Base-by-base conservation (phyloP, 2,888 invertebrate species). In the Cecidostiba fungosa region DNA sequence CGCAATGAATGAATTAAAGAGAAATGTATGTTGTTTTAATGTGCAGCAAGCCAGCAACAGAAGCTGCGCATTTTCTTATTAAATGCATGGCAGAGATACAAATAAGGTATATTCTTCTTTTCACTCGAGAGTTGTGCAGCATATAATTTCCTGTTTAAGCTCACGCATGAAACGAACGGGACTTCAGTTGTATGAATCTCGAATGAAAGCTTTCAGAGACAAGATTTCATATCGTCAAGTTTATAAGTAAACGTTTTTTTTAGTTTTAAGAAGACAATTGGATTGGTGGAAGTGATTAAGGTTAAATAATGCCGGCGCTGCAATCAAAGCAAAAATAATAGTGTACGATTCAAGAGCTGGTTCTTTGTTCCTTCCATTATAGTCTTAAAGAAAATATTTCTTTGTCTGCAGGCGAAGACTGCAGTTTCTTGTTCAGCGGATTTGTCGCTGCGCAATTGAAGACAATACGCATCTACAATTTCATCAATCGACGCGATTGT, bases 221-320 rank as follows among this genome's bases (percentile, higher is more conserved):
- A 10, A 29, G 10, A 29, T 66, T 66, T 66, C 14, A 23, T 12
- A 1, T 23, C 23, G 12, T 72, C 72, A 23, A 72, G 39, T 36
- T 72, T n/a, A 6, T 6, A n/a, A 72, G 39, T 23, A 23, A 47
- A 66, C 69, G 78, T 78, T 78, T 78, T n/a, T 59, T n/a, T 77
- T 77, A n/a, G n/a, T 66, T 78, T 66, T 69, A 29, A 78, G 47
- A 78, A 78, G 78, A 78, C 69, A 78, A 66, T 66, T 66, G 43
- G 59, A 62, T 66, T 39, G 8, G 19, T 12, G 66, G 23, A 66
- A 66, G 43, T 66, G 66, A 43, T 78, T 29, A 66, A 74, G 36
- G 39, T 62, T 39, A 62, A 66, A 78, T 62, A 78, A 78, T 69
- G 66, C n/a, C 10, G 8, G 54, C 19, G 43, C 26, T 66, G 12